A percentile compares a stretch with the other conserved stretches of the same genome.
Evolutionary conservation across 2,113 vertebrate genomes (phyloP).

Genomic region (Chroicocephalus ridibundus): DNA sequence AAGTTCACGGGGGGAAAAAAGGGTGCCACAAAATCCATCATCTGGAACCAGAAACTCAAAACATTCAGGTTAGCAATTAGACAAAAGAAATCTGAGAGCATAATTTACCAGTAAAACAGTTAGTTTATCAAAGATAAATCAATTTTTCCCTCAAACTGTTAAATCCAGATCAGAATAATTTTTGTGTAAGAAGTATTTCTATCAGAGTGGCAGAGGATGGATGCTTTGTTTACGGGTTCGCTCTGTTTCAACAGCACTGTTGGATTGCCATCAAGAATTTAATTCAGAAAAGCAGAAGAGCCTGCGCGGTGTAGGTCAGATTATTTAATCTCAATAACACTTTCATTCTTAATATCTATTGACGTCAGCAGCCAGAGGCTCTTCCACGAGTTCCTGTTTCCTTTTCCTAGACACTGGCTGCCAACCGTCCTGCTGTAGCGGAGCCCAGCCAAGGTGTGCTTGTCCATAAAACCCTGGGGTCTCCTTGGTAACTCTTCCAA

Average conservation of each 20-base stretch:
- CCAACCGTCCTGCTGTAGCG: neutral
- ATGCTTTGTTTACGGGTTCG: neutral
- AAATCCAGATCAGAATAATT: neutral
- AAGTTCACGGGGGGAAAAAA: rapidly evolving
- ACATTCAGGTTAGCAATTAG: neutral
- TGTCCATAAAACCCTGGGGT: neutral
- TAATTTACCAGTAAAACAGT: neutral
- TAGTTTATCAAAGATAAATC: neutral
- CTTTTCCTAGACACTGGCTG: neutral
- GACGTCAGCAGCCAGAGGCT: neutral
- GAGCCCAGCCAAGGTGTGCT: neutral
- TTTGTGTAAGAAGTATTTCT: neutral
- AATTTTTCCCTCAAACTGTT: neutral
- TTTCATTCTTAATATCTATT: neutral
- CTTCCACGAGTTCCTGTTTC: neutral
- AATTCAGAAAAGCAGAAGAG: neutral
- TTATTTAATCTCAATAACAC: neutral
- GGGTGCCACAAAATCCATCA: neutral
- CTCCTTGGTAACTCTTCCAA: neutral
- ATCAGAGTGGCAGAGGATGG: neutral
- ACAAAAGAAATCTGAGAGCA: neutral
- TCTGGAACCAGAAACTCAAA: neutral
- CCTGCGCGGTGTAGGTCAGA: neutral
- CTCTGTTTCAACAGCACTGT: neutral
- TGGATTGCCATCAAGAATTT: neutral